Evolutionary conservation across 2,888 invertebrate genomes (phyloP).

Genomic region (Lithophane leautieri): DNA sequence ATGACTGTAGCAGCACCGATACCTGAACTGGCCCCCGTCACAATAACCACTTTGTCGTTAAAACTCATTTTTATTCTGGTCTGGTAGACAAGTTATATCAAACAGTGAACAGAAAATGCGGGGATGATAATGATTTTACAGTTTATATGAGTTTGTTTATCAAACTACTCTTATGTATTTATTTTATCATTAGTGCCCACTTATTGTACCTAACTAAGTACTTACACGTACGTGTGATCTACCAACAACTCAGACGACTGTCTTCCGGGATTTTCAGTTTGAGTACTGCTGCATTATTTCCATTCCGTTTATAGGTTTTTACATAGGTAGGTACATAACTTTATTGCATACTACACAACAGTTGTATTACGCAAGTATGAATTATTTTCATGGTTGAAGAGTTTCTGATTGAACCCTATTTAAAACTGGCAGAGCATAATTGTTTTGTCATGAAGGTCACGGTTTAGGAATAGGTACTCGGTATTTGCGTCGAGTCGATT

Average conservation of each 20-base stretch:
- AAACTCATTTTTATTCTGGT: slow-evolving; percentile 53
- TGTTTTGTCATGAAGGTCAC: slow-evolving; percentile 13
- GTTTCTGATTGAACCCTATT: slow-evolving; percentile 16
- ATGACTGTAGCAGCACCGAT: slow-evolving; percentile 66
- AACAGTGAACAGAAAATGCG: background rate
- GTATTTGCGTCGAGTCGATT: background rate
- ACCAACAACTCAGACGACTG: slow-evolving; percentile 8
- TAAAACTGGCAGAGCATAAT: slow-evolving; percentile 10
- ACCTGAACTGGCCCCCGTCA: slow-evolving; percentile 67
- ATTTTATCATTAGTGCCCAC: slow-evolving; percentile 20
- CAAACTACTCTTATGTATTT: slow-evolving; percentile 6
- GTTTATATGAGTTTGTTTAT: slow-evolving; percentile 9
- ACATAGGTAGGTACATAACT: background rate
- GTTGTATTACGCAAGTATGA: background rate
- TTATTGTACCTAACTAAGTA: slow-evolving; percentile 18
- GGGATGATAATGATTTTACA: background rate
- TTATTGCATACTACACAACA: background rate
- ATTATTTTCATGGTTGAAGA: slow-evolving; percentile 24
- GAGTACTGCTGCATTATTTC: slow-evolving; percentile 19
- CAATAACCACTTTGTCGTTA: slow-evolving; percentile 62
- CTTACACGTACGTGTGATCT: background rate
- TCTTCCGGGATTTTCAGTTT: slow-evolving; percentile 38
- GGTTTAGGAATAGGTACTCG: background rate
- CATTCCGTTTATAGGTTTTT: background rate
- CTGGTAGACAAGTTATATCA: background rate